Evolutionary conservation across 2,888 invertebrate species (phyloP).

Genomic region (Aphodius granarius): DNA sequence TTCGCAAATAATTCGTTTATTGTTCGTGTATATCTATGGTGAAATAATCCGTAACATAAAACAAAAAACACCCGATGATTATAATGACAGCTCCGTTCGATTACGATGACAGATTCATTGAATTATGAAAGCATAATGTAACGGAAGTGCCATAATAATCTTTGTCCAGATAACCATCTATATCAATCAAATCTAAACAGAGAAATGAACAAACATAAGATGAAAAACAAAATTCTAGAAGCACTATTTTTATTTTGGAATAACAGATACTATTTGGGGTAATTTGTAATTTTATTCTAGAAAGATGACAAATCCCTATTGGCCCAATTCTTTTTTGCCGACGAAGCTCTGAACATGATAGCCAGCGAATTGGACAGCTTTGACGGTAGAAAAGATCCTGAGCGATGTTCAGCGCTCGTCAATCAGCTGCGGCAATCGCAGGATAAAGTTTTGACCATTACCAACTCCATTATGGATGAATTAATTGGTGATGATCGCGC

Average conservation of each 20-base stretch:
- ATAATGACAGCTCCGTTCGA: no score
- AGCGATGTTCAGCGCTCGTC: conserved; percentile 92
- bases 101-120: no score
- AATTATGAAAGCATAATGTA: no score
- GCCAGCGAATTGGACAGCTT: conserved; percentile 98
- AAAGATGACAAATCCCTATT: conserved; percentile 90
- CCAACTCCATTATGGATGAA: conserved; percentile 95
- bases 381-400: conserved; percentile 98
- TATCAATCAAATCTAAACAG: no score
- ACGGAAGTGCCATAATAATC: background rate
- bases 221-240: no score
- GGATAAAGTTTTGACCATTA: conserved; percentile 88
- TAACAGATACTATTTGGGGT: background rate
- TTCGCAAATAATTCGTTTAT: background rate
- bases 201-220: no score
- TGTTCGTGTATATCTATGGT: background rate
- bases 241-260: conserved; percentile 50
- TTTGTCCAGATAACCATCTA: background rate
- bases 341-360: conserved; percentile 93
- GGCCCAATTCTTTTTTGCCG: conserved; percentile 97
- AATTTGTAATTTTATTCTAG: conserved; percentile 58
- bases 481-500: conserved; percentile 84
- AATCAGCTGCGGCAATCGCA: conserved; percentile 93
- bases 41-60: no score
- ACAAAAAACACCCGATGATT: no score